Evolutionary conservation across 2,113 vertebrate species (phyloP).

Genomic region (Lutjanus erythropterus): DNA sequence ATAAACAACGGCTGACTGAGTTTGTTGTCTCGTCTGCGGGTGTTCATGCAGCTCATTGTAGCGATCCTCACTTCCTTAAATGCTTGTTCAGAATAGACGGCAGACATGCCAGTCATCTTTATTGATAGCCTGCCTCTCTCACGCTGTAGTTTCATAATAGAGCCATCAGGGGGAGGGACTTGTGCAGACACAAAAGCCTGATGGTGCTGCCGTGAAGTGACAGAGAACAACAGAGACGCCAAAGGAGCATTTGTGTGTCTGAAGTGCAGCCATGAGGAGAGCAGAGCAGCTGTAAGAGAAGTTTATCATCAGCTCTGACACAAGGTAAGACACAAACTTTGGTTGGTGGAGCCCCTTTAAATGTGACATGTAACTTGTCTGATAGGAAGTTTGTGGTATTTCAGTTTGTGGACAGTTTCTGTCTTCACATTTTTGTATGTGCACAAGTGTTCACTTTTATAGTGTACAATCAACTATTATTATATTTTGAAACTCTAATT

Average conservation of each 20-base stretch:
- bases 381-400: conserved; percentile 47
- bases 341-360: neutral
- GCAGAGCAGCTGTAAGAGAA: conserved; percentile 41
- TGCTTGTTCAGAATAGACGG: neutral
- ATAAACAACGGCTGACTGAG: conserved; percentile 64
- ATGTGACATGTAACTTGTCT: conserved; percentile 7
- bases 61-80: conserved; percentile 22
- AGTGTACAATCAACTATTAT: neutral
- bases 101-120: conserved; percentile 37
- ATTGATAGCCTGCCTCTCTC: conserved; percentile 50
- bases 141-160: conserved; percentile 62
- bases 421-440: neutral
- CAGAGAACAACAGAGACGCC: conserved; percentile 54
- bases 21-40: neutral
- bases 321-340: conserved; percentile 34
- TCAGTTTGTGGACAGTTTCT: conserved; percentile 20
- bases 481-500: neutral
- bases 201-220: conserved; percentile 40
- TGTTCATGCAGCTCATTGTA: neutral
- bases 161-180: conserved; percentile 74
- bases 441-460: neutral
- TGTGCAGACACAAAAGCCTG: conserved; percentile 64
- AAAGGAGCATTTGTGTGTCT: conserved; percentile 23
- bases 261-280: conserved; percentile 39
- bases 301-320: conserved; percentile 30